These are phyloP conservation scores for Pseudoips prasinana DNA, from an alignment of 2,888 invertebrate species.

Conservation along the genomic window DNA sequence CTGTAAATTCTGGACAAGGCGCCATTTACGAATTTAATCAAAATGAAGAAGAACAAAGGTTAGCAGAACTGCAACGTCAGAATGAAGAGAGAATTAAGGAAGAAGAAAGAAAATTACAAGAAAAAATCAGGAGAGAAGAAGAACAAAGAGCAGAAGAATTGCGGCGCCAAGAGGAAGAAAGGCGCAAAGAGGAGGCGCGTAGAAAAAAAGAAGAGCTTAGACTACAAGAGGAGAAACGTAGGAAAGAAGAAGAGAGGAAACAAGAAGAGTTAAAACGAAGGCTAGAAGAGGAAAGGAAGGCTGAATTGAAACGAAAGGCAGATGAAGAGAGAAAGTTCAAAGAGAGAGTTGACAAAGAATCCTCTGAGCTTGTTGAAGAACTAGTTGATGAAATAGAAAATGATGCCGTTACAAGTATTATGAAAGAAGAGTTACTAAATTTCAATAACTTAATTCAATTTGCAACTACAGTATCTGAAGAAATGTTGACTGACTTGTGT, in stretches of 20 bases:
- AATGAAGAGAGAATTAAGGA: conserved; percentile 43
- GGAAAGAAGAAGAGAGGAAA: conserved; percentile 51
- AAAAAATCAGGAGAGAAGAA: conserved; percentile 35
- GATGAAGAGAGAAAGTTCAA: conserved; percentile 55
- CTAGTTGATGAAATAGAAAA: conserved; percentile 52
- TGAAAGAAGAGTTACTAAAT: conserved; percentile 57
- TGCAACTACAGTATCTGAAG: conserved; percentile 49
- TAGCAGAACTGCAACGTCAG: conserved; percentile 25
- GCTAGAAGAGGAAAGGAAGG: conserved; percentile 57
- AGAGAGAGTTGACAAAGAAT: conserved; percentile 62
- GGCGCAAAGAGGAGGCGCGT: conserved; percentile 30
- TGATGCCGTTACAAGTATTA: conserved; percentile 45
- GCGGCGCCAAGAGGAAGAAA: conserved; percentile 33
- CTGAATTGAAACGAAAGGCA: conserved; percentile 55
- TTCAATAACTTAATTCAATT: conserved; percentile 46
- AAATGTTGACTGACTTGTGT: conserved; percentile 52
- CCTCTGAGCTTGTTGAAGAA: conserved; percentile 52
- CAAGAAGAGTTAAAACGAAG: conserved; percentile 55
- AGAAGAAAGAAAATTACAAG: conserved; percentile 40
- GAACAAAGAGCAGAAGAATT: conserved; percentile 36
- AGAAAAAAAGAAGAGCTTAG: conserved; percentile 35
- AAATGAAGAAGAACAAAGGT: conserved; percentile 36
- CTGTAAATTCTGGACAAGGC: conserved; percentile 37
- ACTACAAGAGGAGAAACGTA: conserved; percentile 47
- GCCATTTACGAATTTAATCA: conserved; percentile 58